These are phyloP conservation scores for Podarcis cretensis DNA, from an alignment of 2,113 vertebrate genomes.

Conservation along the genomic window DNA sequence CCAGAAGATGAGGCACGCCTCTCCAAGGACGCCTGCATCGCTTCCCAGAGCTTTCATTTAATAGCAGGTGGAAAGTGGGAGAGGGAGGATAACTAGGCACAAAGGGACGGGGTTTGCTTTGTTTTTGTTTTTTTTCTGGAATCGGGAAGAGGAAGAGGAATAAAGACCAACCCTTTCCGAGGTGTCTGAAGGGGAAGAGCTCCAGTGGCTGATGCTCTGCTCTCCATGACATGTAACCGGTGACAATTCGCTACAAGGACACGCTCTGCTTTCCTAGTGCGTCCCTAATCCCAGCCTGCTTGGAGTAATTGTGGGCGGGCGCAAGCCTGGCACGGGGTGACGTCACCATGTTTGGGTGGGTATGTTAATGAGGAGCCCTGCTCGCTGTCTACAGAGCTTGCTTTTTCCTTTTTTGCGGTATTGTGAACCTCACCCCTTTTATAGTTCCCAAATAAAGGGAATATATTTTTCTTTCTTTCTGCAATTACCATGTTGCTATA, in stretches of 20 bases:
- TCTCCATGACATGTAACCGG: background rate
- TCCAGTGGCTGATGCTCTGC: background rate
- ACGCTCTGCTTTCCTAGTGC: background rate
- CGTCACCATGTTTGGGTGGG: slow-evolving; percentile 72
- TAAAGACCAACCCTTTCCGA: no score
- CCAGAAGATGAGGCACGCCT: background rate
- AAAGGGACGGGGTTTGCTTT: background rate
- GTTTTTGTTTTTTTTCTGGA: no score
- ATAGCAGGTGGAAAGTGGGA: no score
- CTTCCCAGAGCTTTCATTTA: background rate
- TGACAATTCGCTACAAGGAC: background rate
- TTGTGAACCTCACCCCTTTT: background rate
- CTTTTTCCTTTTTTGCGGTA: accelerated
- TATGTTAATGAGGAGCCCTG: slow-evolving; percentile 42
- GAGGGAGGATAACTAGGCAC: background rate
- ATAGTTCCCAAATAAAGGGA: background rate
- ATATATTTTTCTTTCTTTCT: accelerated
- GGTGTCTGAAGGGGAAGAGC: background rate
- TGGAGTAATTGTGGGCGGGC: background rate
- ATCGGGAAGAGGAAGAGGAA: background rate
- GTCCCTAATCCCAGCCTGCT: background rate
- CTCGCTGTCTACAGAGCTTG: background rate
- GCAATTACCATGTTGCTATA: background rate
- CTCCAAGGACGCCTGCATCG: no score
- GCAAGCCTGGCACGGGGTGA: slow-evolving; percentile 19